Base-by-base conservation (phyloP, 92 coral and sea anemone genomes). In the Siderastrea siderea region DNA sequence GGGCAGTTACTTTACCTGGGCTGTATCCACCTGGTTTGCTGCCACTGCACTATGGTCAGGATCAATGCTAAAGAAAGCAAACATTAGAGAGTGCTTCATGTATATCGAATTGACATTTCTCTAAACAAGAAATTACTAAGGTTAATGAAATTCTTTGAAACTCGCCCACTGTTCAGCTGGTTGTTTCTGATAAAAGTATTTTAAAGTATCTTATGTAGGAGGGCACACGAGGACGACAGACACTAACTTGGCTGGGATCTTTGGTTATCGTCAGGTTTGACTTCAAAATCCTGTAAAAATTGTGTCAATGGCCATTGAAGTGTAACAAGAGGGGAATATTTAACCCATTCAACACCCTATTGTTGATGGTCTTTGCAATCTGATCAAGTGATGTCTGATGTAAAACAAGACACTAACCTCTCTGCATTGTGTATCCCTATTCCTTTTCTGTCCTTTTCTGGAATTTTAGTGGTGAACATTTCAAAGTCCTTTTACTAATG, bases 1-100 rank as follows among this genome's bases (percentile, higher is more conserved):
- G 26, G 12, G 5, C 7, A 73, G 2, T 5, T 9, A 8, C 5
- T 48, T 74, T 73, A 84, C 87, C 87, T 84, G 87, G 5, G 87
- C 87, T 12, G 52, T 50, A 2, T 84, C 87, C 51, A 84, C 87
- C 3, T 84, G 80, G 74, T 62, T 51, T 84, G 80, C 50, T 26
- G 71, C 48, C 19, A 73, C 11, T 12, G 89, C 76, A 43, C 47
- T 55, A 1, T 68, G 75, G 65, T 72, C 75, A 82, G 91, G 88
- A 12, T 72, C 74, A 53, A 82, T 73, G 77, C 91, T 88, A 60
- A 47, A 61, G 26, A 59, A 9, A 49, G 64, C 43, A 57, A 55
- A 73, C 8, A 78, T 11, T 4, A 4, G 16, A 64, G 45, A 3
- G 12, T 8, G 65, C 46, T 48, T 48, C 10, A 74, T 12, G 47